These are phyloP conservation scores for Callitettix versicolor DNA, from an alignment of 1,140 invertebrate genomes.

Conservation along the genomic window DNA sequence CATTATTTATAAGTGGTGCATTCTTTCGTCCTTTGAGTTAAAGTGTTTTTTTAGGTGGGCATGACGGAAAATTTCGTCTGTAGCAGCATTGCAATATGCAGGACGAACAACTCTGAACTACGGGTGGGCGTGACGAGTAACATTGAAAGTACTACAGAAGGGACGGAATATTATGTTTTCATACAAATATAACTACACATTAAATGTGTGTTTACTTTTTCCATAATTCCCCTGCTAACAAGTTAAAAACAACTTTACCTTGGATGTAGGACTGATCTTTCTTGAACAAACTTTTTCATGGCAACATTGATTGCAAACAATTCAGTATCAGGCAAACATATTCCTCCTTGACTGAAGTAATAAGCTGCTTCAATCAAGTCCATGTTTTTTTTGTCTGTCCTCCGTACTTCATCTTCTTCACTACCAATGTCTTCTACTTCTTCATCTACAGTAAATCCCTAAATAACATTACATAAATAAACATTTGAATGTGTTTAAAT, in stretches of 20 bases:
- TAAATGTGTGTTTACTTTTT: too few species aligned
- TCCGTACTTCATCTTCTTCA: conserved; percentile 28
- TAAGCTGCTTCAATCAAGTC: conserved; percentile 40
- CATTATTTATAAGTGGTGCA: too few species aligned
- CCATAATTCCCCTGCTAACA: too few species aligned
- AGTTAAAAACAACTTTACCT: conserved; percentile 33
- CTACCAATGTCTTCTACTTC: conserved; percentile 37
- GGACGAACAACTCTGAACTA: too few species aligned
- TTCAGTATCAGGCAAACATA: conserved; percentile 47
- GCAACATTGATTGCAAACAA: conserved; percentile 48
- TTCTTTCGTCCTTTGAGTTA: too few species aligned
- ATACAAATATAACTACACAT: too few species aligned
- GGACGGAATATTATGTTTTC: too few species aligned
- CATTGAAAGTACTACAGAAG: too few species aligned
- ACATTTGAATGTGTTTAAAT: conserved; percentile 19
- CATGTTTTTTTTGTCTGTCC: conserved; percentile 9
- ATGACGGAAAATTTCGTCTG: too few species aligned
- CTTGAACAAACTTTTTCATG: conserved; percentile 43
- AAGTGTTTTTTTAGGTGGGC: too few species aligned
- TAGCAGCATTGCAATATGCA: too few species aligned
- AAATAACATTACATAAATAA: not conserved
- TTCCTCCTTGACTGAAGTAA: conserved; percentile 44
- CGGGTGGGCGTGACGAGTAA: too few species aligned
- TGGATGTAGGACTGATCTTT: conserved; percentile 40
- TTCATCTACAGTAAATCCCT: not conserved